Conservation (phyloP, 2,888 invertebrate genomes). For the Amphimallon solstitiale region DNA sequence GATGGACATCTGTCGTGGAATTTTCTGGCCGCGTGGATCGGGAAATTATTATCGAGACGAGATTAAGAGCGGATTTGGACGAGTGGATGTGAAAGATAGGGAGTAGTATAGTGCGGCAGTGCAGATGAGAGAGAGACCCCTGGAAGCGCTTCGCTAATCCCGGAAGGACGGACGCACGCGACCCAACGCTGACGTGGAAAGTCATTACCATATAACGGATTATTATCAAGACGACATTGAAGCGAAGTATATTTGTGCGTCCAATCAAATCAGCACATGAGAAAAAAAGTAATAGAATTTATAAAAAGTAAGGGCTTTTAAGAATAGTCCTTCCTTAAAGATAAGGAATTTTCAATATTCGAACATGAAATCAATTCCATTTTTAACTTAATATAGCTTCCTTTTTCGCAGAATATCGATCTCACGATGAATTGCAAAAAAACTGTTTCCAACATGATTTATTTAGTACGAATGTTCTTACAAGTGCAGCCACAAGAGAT, state of each 20-base stretch:
- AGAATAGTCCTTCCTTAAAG: too few species aligned
- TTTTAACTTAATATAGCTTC: too few species aligned
- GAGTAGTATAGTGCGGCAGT: background rate
- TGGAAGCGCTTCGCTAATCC: constrained; percentile 10
- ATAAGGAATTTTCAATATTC: too few species aligned
- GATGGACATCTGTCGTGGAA: constrained; percentile 45
- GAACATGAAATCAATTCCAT: too few species aligned
- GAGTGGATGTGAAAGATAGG: constrained; percentile 45
- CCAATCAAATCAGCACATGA: too few species aligned
- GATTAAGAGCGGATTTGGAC: constrained; percentile 42
- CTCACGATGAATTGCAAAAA: too few species aligned
- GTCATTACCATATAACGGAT: constrained; percentile 29
- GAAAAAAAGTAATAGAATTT: too few species aligned
- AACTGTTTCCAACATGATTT: too few species aligned
- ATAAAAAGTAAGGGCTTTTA: too few species aligned
- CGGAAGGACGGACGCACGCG: constrained; percentile 5
- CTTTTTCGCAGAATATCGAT: too few species aligned
- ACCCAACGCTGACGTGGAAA: constrained; percentile 11
- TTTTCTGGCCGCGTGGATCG: constrained; percentile 42
- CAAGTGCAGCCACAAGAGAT: too few species aligned
- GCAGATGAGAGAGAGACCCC: background rate
- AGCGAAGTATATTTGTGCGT: background rate
- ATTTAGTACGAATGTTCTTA: too few species aligned
- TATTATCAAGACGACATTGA: background rate
- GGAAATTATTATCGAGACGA: constrained; percentile 44